Conservation (phyloP, 2,797 vertebrate genomes). For the Rhinella marina region DNA sequence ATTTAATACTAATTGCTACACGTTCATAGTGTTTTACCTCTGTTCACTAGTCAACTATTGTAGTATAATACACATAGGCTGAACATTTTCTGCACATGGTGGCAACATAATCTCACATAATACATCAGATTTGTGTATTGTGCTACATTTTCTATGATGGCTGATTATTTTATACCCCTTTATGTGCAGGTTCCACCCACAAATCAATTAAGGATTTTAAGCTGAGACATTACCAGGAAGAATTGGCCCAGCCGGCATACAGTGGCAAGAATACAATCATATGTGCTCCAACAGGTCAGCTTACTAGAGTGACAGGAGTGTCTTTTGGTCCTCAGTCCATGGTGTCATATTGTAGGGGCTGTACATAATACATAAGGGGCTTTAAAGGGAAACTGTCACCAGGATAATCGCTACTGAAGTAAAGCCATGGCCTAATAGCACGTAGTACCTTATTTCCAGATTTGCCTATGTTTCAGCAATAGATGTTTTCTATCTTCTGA, state of each 20-base stretch:
- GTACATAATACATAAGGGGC: too few relatives aligned
- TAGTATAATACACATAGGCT: neutral
- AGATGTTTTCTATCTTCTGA: too few relatives aligned
- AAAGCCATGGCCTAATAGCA: too few relatives aligned
- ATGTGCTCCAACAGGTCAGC: slow-evolving; percentile 77
- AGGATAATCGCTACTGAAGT: too few relatives aligned
- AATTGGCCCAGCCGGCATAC: slow-evolving; percentile 72
- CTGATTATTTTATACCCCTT: neutral
- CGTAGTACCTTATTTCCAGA: too few relatives aligned
- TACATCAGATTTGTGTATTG: neutral
- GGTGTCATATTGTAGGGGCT: too few relatives aligned
- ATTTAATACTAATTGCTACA: too few relatives aligned
- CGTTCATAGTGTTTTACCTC: too few relatives aligned
- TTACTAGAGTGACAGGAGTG: neutral
- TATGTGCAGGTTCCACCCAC: neutral
- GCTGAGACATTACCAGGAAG: slow-evolving; percentile 71
- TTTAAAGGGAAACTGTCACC: too few relatives aligned
- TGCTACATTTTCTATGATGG: neutral
- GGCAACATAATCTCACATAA: neutral
- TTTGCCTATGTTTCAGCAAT: too few relatives aligned
- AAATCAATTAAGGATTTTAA: slow-evolving; percentile 47
- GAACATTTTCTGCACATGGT: neutral
- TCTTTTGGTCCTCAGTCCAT: too few relatives aligned
- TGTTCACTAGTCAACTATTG: neutral
- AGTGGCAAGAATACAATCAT: slow-evolving; percentile 75